Percentiles rank a stretch among this genome's conserved stretches.
Conservation (phyloP, 2,113 vertebrate species). For the Rynchops niger region DNA sequence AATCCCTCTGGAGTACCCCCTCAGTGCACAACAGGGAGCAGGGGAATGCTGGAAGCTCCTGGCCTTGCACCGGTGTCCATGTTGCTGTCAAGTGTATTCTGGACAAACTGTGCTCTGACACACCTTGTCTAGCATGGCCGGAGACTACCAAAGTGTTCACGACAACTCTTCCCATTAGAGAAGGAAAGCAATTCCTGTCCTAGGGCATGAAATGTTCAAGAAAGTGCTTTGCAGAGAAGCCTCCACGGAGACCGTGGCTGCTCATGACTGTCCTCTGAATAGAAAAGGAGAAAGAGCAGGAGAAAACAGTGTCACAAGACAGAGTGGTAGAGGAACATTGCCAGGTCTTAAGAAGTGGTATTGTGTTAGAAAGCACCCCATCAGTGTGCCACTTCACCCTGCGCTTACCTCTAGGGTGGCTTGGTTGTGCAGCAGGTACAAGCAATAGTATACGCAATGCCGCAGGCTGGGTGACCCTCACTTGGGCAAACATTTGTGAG, state of each 20-base stretch:
- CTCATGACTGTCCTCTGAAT: neutral
- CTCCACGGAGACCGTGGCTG: neutral
- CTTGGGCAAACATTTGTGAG: neutral
- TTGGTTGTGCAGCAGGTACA: neutral
- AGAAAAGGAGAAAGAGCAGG: neutral
- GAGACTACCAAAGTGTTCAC: neutral
- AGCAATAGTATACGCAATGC: neutral
- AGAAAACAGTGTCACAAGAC: neutral
- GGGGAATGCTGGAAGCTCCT: neutral
- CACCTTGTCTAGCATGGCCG: neutral
- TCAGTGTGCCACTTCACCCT: neutral
- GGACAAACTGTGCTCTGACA: neutral
- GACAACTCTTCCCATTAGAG: neutral
- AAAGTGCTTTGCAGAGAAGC: neutral
- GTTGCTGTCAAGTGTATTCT: neutral
- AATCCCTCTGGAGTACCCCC: neutral
- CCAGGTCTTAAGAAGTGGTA: neutral
- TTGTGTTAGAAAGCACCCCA: neutral
- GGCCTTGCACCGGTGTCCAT: accelerated
- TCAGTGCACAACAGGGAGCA: neutral
- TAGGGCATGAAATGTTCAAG: neutral
- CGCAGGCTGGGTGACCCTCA: neutral
- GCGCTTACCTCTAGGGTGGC: neutral
- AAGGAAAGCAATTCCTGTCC: neutral
- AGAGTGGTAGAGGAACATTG: neutral